Percentiles rank a stretch among this genome's conserved stretches.
Conservation (phyloP, 1,140 invertebrate genomes). For the Drosophila sp. region DNA sequence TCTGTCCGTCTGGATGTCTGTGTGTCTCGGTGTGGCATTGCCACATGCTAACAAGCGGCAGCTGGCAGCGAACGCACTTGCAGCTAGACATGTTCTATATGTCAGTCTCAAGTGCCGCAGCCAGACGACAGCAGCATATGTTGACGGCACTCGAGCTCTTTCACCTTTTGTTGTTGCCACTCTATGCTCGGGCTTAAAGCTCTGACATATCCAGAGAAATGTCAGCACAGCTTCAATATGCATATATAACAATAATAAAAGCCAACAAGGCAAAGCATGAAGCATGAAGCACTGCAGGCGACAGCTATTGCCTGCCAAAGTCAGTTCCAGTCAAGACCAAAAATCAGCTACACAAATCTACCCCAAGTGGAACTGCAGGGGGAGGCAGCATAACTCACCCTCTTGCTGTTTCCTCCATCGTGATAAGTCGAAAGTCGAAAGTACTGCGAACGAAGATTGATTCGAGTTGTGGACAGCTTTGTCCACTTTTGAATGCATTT, state of each 20-base stretch:
- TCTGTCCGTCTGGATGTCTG: background rate
- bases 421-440: slow-evolving; percentile 46
- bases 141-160: slow-evolving; percentile 36
- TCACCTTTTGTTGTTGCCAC: slow-evolving; percentile 35
- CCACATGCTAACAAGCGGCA: slow-evolving; percentile 54
- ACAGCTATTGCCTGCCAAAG: slow-evolving; percentile 39
- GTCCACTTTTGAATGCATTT: slow-evolving; percentile 65
- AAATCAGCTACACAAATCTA: background rate
- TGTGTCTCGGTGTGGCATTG: slow-evolving; percentile 15
- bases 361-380: background rate
- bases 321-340: slow-evolving; percentile 17
- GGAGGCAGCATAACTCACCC: no score
- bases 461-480: slow-evolving; percentile 64
- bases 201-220: slow-evolving; percentile 2
- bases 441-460: slow-evolving; percentile 67
- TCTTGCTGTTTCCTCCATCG: background rate
- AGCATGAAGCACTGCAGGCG: slow-evolving; percentile 4
- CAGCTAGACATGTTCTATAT: slow-evolving; percentile 72
- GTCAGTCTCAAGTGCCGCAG: slow-evolving; percentile 73
- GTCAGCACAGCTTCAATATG: slow-evolving; percentile 34
- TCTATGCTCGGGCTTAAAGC: slow-evolving; percentile 29
- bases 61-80: slow-evolving; percentile 54
- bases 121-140: slow-evolving; percentile 53
- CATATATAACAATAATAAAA: slow-evolving; percentile 18
- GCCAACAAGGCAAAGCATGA: background rate